Evolutionary conservation across 2,113 vertebrate species (phyloP), one percentile per base, ranked within the genome.

Genomic region (Gallinago undulata): DNA sequence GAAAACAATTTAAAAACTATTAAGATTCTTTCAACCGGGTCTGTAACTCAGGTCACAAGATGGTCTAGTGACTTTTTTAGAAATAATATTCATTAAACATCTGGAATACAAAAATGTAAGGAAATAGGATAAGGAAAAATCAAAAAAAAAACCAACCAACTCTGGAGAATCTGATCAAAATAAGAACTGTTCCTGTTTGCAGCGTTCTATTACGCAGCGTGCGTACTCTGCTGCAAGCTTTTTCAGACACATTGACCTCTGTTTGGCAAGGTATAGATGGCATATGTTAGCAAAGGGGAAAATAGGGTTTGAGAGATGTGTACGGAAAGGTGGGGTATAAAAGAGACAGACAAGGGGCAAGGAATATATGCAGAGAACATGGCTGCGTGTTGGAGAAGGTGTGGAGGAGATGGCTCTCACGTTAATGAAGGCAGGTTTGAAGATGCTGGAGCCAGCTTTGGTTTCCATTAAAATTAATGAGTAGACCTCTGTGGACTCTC

Each of bases 391-490:
- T 82, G 76, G 72, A 82, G 86, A 50, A 74, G n/a, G 72, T 3
- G 4, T 82, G 89, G 59, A 91, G 80, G 60, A 93, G 70, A 91
- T 63, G 59, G n/a, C 53, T 76, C 35, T 92, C 63, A 66, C 1
- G 0, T 93, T 90, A 93, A 90, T 87, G 89, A 88, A 97, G 62
- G 89, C 56, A 77, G 39, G 78, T 82, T 73, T 78, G 88, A 87
- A 87, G 84, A 77, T 94, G 77, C 89, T 85, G 74, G 66, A 84
- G 48, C 66, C 57, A 87, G 93, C 94, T 95, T 81, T 89, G 69
- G 62, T 92, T 96, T 94, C 97, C 63, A 87, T 94, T 97, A 95
- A 96, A 95, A 95, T 94, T 91, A 96, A 94, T 92, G 94, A 94
- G 93, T 93, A 83, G 83, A 75, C n/a, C 68, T 94, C 35, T 89